Base-by-base conservation (phyloP, 2,888 invertebrate genomes). In the Ctenicera cuprea region DNA sequence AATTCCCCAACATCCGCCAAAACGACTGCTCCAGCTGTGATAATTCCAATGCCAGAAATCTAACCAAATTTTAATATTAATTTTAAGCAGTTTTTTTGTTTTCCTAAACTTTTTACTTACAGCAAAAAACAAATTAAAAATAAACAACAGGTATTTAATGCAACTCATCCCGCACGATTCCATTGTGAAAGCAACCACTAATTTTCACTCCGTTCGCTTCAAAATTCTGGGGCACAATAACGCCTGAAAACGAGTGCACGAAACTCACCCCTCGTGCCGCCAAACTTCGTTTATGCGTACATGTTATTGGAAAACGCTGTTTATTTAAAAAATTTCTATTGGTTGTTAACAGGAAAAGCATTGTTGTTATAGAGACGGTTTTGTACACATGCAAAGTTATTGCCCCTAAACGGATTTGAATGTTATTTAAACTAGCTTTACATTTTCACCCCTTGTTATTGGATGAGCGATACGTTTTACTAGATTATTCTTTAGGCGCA, bases 71-170 rank as follows among this genome's bases (percentile, higher is more conserved):
- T n/a, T 16, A 50, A 50, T 18, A 22, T 12, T 41, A 11, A 3
- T 8, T 20, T 20, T 50, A 48, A 48, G n/a, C 48, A n/a, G 14
- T 22, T 26, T 2, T 2, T 26, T 26, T 26, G 26, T 26, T 26
- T 26, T 5, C 26, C 2, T 61, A 61, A 18, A 61, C 61, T 12
- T 38, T 54, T 14, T 73, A 81, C 94, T 92, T 84, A 94, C 94
- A 88, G 93, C 92, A 86, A 94, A 94, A 85, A 94, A 90, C 16
- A 93, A 90, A 83, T 94, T 94, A 79, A 94, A 92, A 78, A 92
- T 88, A 80, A 94, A 89, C 78, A 94, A 88, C 88, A 94, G 90
- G 82, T 93, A 94, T 85, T 94, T 94, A 67, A 94, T 92, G 83
- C 92, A 90, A 84, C 88, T 90, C 92, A 93, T 92, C 78, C 93